phyloP scores from a whole-genome alignment of 2,797 vertebrate species.

The Carduelis carduelis region DNA sequence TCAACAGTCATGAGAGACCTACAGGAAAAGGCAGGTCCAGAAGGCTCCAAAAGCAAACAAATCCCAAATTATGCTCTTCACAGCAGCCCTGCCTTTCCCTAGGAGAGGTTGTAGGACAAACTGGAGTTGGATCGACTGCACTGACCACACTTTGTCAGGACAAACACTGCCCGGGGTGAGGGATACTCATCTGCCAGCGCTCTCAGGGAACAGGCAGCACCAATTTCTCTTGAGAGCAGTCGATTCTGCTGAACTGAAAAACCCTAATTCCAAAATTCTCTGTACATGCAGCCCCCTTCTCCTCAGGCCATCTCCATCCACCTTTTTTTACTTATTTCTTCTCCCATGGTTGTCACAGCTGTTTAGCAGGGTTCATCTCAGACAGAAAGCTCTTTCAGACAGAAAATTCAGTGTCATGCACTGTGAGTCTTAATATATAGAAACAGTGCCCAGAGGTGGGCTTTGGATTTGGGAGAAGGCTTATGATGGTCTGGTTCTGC shows the following conservation, averaged over 20 bases:
- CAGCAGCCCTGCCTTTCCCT: background rate
- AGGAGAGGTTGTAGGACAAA: fast-evolving
- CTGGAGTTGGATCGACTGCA: background rate
- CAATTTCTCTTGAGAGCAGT: background rate
- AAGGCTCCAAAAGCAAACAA: background rate
- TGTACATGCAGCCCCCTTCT: background rate
- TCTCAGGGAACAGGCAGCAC: background rate
- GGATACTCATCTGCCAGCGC: background rate
- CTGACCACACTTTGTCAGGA: no score
- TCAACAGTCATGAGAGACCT: background rate
- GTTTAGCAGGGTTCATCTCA: background rate
- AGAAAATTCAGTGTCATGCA: background rate
- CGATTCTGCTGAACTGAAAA: background rate
- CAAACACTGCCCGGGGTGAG: background rate
- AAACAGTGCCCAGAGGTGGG: background rate
- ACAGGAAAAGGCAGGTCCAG: background rate
- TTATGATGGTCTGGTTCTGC: background rate
- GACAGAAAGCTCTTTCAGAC: background rate
- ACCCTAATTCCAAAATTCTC: background rate
- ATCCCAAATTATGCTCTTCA: background rate
- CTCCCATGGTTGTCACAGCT: background rate
- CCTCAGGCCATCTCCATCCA: background rate
- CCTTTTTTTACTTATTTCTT: background rate
- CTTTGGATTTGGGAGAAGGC: background rate
- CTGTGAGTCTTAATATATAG: fast-evolving